Base-by-base conservation (phyloP, 2,113 vertebrate species). In the Amphiprion percula region DNA sequence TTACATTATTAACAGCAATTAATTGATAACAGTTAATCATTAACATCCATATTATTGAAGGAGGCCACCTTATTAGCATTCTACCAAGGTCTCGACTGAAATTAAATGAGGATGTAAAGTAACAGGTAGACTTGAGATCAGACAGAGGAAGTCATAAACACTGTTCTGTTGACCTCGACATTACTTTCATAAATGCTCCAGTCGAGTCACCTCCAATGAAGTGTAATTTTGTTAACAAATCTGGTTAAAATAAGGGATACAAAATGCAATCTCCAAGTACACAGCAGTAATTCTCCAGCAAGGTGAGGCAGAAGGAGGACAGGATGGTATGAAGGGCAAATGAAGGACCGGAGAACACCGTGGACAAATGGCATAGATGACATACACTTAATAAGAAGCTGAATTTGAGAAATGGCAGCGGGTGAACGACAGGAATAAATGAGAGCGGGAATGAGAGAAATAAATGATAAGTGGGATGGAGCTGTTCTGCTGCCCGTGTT, bases 351-450 rank as follows among this genome's bases (percentile, higher is more conserved):
- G 62, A 64, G 56, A 47, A 78, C 21, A 8, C n/a, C 24, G 5
- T 44, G 84, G 72, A 84, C 86, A 86, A 89, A 88, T 83, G 88
- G 75, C 73, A 28, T 1, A 33, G 66, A 83, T 86, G 85, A 89
- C 85, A 89, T 87, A 87, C 87, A 76, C 79, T 90, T 88, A 89
- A 90, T 88, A 89, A 89, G 82, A 59, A 64, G 66, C 73, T 26
- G 82, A 46, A 86, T 85, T 75, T 88, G 84, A 90, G 75, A 53
- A 88, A 88, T 85, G 85, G 75, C 12, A 28, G 46, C 7, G 8
- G 28, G 55, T 46, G 55, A 86, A 58, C 11, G 74, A 70, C 69
- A n/a, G 68, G 68, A 84, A 90, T 77, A 80, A 89, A 89, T 77
- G 79, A 85, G 54, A 80, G 58, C 5, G 80, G 4, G 17, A 80